phyloP scores from a whole-genome alignment of 2,113 vertebrate genomes.

The Sinocyclocheilus maitianheensis region DNA sequence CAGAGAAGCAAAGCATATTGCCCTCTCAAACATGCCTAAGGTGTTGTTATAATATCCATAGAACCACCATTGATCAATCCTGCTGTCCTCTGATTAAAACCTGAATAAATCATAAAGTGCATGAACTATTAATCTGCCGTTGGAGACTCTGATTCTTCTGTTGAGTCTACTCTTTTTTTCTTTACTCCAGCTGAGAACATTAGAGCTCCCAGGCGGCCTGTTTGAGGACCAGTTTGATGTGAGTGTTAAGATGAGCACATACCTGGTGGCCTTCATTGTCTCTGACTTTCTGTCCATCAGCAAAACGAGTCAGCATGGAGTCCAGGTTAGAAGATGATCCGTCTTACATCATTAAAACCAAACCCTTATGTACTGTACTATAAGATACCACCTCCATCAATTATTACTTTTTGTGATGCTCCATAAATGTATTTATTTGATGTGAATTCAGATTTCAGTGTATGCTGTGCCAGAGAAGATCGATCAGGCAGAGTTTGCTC shows the following conservation, averaged over 20 bases:
- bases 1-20: slow-evolving; percentile 77
- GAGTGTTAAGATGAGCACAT: slow-evolving; percentile 91
- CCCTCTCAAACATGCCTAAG: slow-evolving; percentile 90
- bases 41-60: slow-evolving; percentile 62
- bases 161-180: background rate
- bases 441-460: slow-evolving; percentile 79
- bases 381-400: background rate
- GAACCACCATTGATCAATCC: background rate
- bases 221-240: slow-evolving; percentile 88
- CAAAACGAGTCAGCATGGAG: slow-evolving; percentile 80
- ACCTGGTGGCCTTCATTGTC: slow-evolving; percentile 90
- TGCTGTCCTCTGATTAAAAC: background rate
- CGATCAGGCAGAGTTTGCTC: slow-evolving; percentile 80
- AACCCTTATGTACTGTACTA: background rate
- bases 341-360: background rate
- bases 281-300: slow-evolving; percentile 89
- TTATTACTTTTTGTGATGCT: background rate
- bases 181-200: slow-evolving; percentile 78
- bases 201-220: slow-evolving; percentile 75
- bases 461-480: slow-evolving; percentile 87
- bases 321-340: slow-evolving; percentile 76
- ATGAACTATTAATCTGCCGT: slow-evolving; percentile 2
- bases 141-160: background rate
- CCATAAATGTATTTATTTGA: background rate
- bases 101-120: background rate